These are phyloP conservation scores for Spodoptera exigua DNA, from an alignment of 2,888 invertebrate genomes.

Conservation along the genomic window DNA sequence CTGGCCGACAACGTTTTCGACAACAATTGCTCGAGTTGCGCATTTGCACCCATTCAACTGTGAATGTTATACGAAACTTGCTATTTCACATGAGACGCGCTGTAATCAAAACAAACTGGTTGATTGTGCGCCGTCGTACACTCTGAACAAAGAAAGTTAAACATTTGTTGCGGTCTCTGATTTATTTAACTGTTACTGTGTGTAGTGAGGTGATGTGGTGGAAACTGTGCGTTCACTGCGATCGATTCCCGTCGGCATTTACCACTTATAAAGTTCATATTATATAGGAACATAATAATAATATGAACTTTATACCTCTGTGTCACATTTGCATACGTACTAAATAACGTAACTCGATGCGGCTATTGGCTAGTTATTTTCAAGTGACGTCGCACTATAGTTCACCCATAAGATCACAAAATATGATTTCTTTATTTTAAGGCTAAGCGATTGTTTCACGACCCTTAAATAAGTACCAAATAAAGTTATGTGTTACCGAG, in stretches of 20 bases:
- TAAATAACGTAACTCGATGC: background rate
- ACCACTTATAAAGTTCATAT: no score
- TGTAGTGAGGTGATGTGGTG: background rate
- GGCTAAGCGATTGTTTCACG: no score
- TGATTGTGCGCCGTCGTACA: slow-evolving; percentile 36
- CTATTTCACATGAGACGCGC: slow-evolving; percentile 45
- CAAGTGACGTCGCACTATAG: background rate
- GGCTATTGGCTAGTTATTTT: background rate
- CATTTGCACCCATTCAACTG: slow-evolving; percentile 49
- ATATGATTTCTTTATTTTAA: no score
- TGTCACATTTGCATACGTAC: slow-evolving; percentile 8
- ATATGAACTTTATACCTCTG: slow-evolving; percentile 15
- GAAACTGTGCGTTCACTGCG: no score
- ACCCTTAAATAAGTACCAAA: no score
- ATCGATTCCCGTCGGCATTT: no score
- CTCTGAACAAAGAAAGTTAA: slow-evolving; percentile 30
- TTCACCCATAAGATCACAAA: slow-evolving; percentile 6
- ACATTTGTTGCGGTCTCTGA: slow-evolving; percentile 14
- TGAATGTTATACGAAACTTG: slow-evolving; percentile 42
- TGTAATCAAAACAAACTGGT: slow-evolving; percentile 46
- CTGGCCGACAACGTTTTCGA: slow-evolving; percentile 49
- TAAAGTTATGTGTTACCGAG: no score
- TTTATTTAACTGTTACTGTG: slow-evolving; percentile 8
- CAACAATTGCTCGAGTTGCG: slow-evolving; percentile 57
- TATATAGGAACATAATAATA: no score